Base-by-base conservation (phyloP, 2,888 invertebrate genomes). In the Aleiodes leptofemur region DNA sequence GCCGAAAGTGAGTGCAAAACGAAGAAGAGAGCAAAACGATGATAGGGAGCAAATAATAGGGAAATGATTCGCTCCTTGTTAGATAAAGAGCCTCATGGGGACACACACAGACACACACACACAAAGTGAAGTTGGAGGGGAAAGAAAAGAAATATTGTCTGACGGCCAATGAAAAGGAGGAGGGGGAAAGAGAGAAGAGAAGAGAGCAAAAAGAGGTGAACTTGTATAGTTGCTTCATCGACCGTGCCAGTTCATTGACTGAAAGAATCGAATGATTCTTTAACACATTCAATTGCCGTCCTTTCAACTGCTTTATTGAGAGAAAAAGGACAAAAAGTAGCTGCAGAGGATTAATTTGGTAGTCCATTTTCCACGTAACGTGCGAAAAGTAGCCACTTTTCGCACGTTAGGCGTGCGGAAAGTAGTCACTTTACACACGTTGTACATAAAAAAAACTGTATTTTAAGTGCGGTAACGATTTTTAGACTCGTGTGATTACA, bases 61-160 rank as follows among this genome's bases (percentile, higher is more conserved):
- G 89, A 89, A 89, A 89, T 89, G 88, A 89, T 89, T 89, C 88
- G 88, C 88, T 89, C 87, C 88, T 88, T 88, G 89, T 88, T 88
- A 88, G 88, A 89, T 89, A 89, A 89, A 89, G 88, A 85, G 85
- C 85, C 83, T 79, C 77, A 80, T 81, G 83, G 84, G 83, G 86
- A 84, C 85, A 83, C 43, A 84, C 4, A 34, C 2, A 83, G 84
- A 23, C 23, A 23, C 23, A 34, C 2, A 83, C 84, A 23, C 23
- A 23, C 23, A 23, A 23, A 23, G 85, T 82, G 8, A 38, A 23
- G 64, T 16, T 53, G 70, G 73, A 56, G 76, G 55, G 57, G 72
- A 76, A 75, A 79, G 87, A 86, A 89, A 89, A 89, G 88, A 89
- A 89, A 88, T 89, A 89, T 89, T 86, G 86, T 86, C 83, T 82